These are phyloP conservation scores for Onychorhynchus coronatus DNA, from an alignment of 2,113 vertebrate genomes.

Conservation along the genomic window DNA sequence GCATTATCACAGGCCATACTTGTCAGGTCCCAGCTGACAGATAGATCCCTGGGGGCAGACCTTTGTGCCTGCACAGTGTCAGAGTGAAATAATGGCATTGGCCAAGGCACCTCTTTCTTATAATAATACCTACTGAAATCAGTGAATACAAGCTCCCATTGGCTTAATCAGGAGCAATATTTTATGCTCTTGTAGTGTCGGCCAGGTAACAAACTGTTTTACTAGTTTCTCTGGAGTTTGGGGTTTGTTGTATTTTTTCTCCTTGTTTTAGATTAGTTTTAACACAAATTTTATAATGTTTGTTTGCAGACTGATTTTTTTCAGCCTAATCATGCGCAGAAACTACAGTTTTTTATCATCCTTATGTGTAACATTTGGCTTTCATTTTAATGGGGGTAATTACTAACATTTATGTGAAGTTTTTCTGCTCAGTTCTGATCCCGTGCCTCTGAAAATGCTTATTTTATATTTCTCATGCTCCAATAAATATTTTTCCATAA, in stretches of 20 bases:
- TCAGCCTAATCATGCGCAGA: background rate
- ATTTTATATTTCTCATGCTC: background rate
- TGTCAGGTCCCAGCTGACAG: background rate
- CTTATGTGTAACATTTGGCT: background rate
- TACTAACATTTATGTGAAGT: background rate
- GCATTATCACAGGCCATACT: fast-evolving
- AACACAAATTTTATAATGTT: background rate
- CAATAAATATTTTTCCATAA: background rate
- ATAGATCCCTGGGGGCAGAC: background rate
- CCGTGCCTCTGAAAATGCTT: background rate
- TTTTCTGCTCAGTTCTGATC: background rate
- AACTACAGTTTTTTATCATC: background rate
- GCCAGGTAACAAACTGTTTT: background rate
- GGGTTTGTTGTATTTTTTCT: background rate
- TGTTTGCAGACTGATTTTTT: background rate
- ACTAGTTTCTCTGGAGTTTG: background rate
- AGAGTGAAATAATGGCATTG: background rate
- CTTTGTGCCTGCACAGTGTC: background rate
- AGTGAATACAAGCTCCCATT: background rate
- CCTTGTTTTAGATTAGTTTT: background rate
- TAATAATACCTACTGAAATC: background rate
- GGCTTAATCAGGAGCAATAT: background rate
- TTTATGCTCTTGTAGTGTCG: background rate
- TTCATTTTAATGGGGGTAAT: background rate
- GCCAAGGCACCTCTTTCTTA: background rate